Evolutionary conservation across 2,888 invertebrate species (phyloP).

Genomic region (Molorchus minor): DNA sequence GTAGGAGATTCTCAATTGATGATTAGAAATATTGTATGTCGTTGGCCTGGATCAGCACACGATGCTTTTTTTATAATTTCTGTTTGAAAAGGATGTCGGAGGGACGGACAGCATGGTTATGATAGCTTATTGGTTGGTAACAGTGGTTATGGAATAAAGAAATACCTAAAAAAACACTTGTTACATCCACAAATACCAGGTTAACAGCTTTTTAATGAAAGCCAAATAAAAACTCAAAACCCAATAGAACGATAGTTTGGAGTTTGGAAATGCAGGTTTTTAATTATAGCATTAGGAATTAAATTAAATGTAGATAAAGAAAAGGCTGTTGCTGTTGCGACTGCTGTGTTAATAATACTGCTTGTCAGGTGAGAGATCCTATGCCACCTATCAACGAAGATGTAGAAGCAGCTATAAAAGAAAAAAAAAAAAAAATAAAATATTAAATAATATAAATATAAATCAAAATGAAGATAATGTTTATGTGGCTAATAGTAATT

Average conservation of each 20-base stretch:
- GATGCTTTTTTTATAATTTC: background rate
- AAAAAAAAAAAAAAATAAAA: too few relatives aligned
- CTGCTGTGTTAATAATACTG: slow-evolving; percentile 42
- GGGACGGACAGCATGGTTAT: slow-evolving; percentile 12
- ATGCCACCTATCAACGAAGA: background rate
- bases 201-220: slow-evolving; percentile 44
- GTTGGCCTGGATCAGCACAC: slow-evolving; percentile 4
- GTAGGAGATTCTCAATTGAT: too few relatives aligned
- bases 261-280: slow-evolving; percentile 48
- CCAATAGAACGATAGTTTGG: slow-evolving; percentile 47
- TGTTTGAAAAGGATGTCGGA: background rate
- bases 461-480: too few relatives aligned
- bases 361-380: background rate
- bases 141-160: slow-evolving; percentile 47
- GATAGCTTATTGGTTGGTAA: slow-evolving; percentile 21
- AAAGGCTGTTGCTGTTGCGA: slow-evolving; percentile 35
- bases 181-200: slow-evolving; percentile 10
- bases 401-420: background rate
- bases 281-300: slow-evolving; percentile 49
- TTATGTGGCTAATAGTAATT: too few relatives aligned
- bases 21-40: background rate
- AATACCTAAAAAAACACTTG: background rate
- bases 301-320: slow-evolving; percentile 39
- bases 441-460: too few relatives aligned
- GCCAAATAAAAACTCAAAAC: slow-evolving; percentile 44